These are phyloP conservation scores for Temnothorax ravouxi DNA, from an alignment of 2,888 invertebrate genomes.

Conservation along the genomic window DNA sequence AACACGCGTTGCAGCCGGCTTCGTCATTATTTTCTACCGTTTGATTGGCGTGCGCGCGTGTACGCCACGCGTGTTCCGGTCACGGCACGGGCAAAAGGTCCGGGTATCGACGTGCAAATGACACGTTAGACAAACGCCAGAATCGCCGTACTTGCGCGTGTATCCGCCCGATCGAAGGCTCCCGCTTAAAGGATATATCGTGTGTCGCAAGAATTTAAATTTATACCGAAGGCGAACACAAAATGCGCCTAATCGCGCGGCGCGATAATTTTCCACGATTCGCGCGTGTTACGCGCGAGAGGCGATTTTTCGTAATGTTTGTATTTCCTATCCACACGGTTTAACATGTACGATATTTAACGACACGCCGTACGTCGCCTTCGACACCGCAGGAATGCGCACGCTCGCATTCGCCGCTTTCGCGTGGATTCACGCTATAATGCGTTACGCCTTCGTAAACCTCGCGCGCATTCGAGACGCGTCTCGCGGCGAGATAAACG, in stretches of 20 bases:
- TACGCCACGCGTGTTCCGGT: conserved; percentile 49
- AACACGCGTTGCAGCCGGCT: conserved; percentile 36
- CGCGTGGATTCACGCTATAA: conserved; percentile 14
- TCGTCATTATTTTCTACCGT: conserved; percentile 48
- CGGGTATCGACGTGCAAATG: conserved; percentile 54
- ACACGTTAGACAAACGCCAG: conserved; percentile 33
- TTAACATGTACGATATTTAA: not conserved
- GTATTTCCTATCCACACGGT: not conserved
- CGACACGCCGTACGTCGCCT: conserved; percentile 10
- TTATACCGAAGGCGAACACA: conserved; percentile 9
- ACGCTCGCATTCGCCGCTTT: conserved; percentile 59
- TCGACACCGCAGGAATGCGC: conserved; percentile 59
- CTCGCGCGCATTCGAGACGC: conserved; percentile 23
- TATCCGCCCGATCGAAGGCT: conserved; percentile 1
- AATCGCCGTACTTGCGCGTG: conserved; percentile 25
- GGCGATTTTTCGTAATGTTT: not conserved
- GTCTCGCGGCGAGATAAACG: conserved; percentile 25
- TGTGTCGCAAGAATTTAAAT: conserved; percentile 49
- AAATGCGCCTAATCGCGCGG: conserved; percentile 14
- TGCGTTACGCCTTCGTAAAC: conserved; percentile 66
- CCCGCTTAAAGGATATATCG: conserved; percentile 35
- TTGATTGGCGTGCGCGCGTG: conserved; percentile 43
- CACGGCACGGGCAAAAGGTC: conserved; percentile 37
- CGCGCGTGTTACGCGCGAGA: conserved; percentile 27
- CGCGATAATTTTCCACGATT: conserved; percentile 37